phyloP scores from a whole-genome alignment of 2,888 invertebrate genomes.

The Thymelicus acteon region DNA sequence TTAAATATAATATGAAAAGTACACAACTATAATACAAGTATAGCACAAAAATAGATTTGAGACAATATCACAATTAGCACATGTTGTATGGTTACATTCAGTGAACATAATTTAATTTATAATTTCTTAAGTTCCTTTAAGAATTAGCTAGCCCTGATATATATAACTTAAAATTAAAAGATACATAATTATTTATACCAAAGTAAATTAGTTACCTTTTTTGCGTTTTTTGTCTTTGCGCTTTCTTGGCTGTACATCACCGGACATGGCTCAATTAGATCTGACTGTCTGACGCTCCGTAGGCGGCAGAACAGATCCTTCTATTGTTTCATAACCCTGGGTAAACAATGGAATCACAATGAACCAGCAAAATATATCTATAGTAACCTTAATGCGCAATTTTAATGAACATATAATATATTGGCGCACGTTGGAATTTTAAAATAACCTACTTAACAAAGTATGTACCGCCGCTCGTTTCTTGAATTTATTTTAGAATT shows the following conservation, averaged over 20 bases:
- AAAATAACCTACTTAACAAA: conserved; percentile 79
- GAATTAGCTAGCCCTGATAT: neutral
- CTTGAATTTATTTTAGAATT: conserved; percentile 82
- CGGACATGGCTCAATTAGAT: conserved; percentile 88
- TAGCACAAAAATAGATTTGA: neutral
- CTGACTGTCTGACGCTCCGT: conserved; percentile 74
- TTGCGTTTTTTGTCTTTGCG: conserved; percentile 93
- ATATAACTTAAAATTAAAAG: neutral
- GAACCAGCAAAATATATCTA: conserved; percentile 59
- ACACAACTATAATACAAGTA: neutral
- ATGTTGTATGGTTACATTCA: neutral
- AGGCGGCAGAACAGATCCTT: conserved; percentile 67
- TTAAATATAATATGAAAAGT: too few species aligned
- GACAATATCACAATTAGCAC: neutral
- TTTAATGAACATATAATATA: conserved; percentile 66
- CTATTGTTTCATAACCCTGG: conserved; percentile 82
- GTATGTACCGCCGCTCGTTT: conserved; percentile 69
- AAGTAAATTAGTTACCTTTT: conserved; percentile 86
- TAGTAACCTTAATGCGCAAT: conserved; percentile 75
- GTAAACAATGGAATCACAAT: conserved; percentile 73
- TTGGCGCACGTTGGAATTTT: conserved; percentile 73
- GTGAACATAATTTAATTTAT: neutral
- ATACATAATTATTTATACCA: neutral
- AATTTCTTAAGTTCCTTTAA: neutral
- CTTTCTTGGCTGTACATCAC: conserved; percentile 94